phyloP scores from a whole-genome alignment of 2,797 vertebrate genomes.

The Taenioides sp. region DNA sequence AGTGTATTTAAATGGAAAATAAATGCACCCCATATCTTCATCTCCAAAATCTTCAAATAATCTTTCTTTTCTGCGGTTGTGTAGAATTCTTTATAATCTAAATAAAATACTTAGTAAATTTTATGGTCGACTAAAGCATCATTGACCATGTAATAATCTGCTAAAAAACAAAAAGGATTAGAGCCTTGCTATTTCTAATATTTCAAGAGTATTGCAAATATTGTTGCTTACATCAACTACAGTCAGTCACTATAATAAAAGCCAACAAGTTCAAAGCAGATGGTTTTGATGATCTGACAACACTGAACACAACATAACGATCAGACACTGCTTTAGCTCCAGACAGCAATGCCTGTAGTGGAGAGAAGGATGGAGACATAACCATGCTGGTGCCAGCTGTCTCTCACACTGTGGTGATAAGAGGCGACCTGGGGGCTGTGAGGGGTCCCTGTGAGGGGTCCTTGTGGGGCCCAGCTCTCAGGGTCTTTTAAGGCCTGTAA shows the following conservation, averaged over 20 bases:
- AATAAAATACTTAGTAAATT: too few species aligned
- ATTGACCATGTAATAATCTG: too few species aligned
- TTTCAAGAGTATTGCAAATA: not conserved
- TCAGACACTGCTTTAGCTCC: not conserved
- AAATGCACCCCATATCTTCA: too few species aligned
- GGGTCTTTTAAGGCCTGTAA: conserved; percentile 37
- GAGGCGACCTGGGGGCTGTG: conserved; percentile 33
- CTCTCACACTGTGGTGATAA: conserved; percentile 35
- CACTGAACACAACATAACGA: not conserved
- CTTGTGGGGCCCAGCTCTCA: conserved; percentile 34
- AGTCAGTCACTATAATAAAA: not conserved
- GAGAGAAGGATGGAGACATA: conserved; percentile 13
- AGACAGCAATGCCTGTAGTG: not conserved
- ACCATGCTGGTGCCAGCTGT: conserved; percentile 25
- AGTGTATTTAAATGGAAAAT: too few species aligned
- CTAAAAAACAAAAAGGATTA: too few species aligned
- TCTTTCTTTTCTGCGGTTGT: too few species aligned
- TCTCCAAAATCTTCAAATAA: too few species aligned
- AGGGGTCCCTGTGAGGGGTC: conserved; percentile 18
- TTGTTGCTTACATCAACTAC: not conserved
- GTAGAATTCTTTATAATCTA: too few species aligned
- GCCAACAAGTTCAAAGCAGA: not conserved
- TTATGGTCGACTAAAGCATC: too few species aligned
- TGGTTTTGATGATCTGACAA: not conserved
- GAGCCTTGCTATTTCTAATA: not conserved